Evolutionary conservation across 2,797 vertebrate species (phyloP).

Genomic region (Rallus crepitans): DNA sequence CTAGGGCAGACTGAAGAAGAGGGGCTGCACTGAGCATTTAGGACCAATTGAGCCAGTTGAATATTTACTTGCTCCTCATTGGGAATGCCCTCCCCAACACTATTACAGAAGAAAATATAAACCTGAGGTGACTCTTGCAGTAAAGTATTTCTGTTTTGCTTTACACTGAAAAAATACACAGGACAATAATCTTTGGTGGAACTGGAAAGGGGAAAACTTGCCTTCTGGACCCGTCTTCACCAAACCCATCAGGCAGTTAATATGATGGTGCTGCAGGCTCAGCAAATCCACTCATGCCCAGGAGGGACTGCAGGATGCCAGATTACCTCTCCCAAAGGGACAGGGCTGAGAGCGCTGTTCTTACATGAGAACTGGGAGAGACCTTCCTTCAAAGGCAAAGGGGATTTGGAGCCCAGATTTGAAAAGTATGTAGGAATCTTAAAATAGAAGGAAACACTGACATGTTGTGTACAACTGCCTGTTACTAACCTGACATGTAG

Average conservation of each 20-base stretch:
- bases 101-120: background rate
- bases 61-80: background rate
- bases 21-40: fast-evolving
- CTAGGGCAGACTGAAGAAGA: background rate
- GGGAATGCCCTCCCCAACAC: background rate
- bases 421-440: background rate
- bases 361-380: background rate
- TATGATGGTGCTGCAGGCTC: background rate
- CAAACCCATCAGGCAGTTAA: background rate
- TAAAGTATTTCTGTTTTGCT: background rate
- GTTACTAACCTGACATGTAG: too few species aligned
- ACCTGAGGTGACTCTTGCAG: background rate
- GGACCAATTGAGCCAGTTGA: background rate
- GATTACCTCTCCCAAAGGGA: background rate
- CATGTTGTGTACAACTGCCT: background rate
- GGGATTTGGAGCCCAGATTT: background rate
- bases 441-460: background rate
- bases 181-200: background rate
- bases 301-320: background rate
- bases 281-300: background rate
- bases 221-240: background rate
- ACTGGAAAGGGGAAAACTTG: background rate
- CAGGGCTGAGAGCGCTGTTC: background rate
- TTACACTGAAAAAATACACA: background rate
- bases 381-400: background rate